A percentile compares a stretch with the other conserved stretches of the same genome.
phyloP scores from a whole-genome alignment of 1,140 invertebrate genomes.

The Himalopsyche phryganea region DNA sequence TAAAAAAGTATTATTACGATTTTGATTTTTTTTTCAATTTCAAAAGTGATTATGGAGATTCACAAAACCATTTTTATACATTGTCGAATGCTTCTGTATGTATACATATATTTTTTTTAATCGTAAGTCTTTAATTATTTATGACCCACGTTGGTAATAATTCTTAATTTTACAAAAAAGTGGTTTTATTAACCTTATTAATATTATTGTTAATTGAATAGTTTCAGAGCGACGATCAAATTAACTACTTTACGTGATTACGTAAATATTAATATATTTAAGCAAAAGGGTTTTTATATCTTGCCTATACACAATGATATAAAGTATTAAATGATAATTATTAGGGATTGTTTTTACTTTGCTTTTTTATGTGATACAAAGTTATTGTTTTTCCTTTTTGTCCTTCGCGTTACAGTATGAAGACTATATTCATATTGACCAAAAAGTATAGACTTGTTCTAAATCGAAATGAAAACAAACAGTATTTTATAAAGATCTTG shows the following conservation, averaged over 20 bases:
- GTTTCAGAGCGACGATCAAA: neutral
- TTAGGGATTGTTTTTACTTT: constrained; percentile 20
- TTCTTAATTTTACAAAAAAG: no score
- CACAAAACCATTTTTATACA: no score
- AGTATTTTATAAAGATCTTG: neutral
- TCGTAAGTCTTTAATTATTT: no score
- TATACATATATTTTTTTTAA: no score
- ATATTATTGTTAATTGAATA: no score
- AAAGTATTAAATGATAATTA: constrained; percentile 23
- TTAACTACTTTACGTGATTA: neutral
- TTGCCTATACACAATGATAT: constrained; percentile 35
- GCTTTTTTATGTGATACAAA: constrained; percentile 27
- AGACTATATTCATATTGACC: constrained; percentile 6
- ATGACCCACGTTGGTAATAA: no score
- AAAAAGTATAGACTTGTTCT: constrained; percentile 20
- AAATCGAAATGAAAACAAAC: neutral
- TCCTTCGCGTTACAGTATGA: constrained; percentile 6
- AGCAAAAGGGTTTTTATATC: constrained; percentile 29
- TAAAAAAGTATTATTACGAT: no score
- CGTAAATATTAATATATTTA: constrained; percentile 6
- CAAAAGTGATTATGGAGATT: no score
- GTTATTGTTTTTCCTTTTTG: constrained; percentile 19
- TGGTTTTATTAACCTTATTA: no score
- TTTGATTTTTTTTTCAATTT: no score
- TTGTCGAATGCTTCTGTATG: no score